Evolutionary conservation across 2,797 vertebrate species (phyloP).

Genomic region (Rhinella marina): DNA sequence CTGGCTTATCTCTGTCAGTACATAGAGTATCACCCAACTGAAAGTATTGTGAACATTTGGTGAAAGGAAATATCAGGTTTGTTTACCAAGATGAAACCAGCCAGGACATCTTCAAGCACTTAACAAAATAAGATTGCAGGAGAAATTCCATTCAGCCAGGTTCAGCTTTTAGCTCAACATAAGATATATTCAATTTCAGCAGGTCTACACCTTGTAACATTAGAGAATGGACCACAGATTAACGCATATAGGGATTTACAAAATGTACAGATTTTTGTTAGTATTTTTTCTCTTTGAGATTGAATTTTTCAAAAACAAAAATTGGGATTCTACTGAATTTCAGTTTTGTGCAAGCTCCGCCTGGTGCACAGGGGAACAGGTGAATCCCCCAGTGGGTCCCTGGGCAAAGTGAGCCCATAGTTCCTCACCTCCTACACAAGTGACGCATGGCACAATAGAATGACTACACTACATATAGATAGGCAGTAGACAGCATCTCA

Average conservation of each 20-base stretch:
- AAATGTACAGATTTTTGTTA: no score
- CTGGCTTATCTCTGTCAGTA: slow-evolving; percentile 32
- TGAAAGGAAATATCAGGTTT: slow-evolving; percentile 21
- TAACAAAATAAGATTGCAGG: slow-evolving; percentile 8
- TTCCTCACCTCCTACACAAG: no score
- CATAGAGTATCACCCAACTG: slow-evolving; percentile 12
- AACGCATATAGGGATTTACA: neutral
- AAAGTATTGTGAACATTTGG: slow-evolving; percentile 31
- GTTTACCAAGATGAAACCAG: slow-evolving; percentile 16
- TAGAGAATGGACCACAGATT: neutral
- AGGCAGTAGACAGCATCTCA: no score
- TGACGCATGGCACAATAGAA: no score
- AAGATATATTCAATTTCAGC: neutral
- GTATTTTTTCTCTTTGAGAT: no score
- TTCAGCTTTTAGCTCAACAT: neutral
- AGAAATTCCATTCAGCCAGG: neutral
- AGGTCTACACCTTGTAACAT: neutral
- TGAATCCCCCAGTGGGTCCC: no score
- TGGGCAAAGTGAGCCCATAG: no score
- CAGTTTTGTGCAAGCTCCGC: no score
- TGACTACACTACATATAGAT: no score
- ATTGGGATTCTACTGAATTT: no score
- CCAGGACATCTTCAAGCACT: slow-evolving; percentile 10
- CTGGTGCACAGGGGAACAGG: no score
- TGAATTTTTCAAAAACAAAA: no score